Percentiles rank a stretch among this genome's conserved stretches.
These are phyloP conservation scores for Drosophila nikananu DNA, from an alignment of 1,140 invertebrate species.

Conservation along the genomic window DNA sequence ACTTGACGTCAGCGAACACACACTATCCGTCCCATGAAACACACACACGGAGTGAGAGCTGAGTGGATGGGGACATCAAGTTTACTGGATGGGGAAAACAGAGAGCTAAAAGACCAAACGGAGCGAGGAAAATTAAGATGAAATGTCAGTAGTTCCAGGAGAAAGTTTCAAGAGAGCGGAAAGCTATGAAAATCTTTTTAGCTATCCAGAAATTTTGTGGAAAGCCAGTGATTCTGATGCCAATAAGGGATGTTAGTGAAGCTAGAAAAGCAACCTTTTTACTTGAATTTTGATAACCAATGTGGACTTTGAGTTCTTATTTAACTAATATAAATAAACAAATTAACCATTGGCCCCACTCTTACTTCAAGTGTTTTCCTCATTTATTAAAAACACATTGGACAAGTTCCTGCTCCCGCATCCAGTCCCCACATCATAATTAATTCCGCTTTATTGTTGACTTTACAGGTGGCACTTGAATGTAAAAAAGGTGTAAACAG, in stretches of 20 bases:
- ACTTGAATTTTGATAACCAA: neutral
- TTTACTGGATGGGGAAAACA: conserved; percentile 8
- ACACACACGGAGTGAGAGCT: conserved; percentile 1
- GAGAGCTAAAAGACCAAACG: conserved; percentile 20
- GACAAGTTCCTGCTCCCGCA: conserved; percentile 15
- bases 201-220: neutral
- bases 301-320: neutral
- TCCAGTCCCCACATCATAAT: conserved; percentile 36
- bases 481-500: conserved; percentile 39
- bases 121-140: conserved; percentile 35
- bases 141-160: conserved; percentile 2
- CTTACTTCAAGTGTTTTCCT: conserved; percentile 7
- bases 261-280: neutral
- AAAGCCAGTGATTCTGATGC: neutral
- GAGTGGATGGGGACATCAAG: conserved; percentile 8
- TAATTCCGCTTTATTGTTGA: conserved; percentile 43
- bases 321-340: neutral
- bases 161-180: neutral
- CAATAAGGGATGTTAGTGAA: too few species aligned
- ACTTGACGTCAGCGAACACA: conserved; percentile 56
- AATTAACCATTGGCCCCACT: neutral
- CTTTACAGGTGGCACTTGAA: conserved; percentile 7
- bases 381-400: conserved; percentile 28
- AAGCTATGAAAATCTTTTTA: neutral
- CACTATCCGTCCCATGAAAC: conserved; percentile 16